Base-by-base conservation (phyloP, 2,113 vertebrate species). In the Oceanodroma tethys region DNA sequence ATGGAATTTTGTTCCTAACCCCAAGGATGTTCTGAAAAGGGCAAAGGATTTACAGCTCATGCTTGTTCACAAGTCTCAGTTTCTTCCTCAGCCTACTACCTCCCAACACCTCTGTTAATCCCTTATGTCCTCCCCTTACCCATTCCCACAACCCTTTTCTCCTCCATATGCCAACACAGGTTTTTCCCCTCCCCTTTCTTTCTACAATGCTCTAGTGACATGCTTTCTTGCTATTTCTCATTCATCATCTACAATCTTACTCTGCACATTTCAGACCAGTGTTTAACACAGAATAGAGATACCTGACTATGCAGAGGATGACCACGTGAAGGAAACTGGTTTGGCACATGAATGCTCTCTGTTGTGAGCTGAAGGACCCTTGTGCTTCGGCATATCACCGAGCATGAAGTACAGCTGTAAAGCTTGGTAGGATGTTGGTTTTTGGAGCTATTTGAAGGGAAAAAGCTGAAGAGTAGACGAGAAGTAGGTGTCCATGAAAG, bases 291-390 rank as follows among this genome's bases (percentile, higher is more conserved):
- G 20, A 45, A 27, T 2, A 5, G 32, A 88, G 56, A 58, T 19
- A 38, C 9, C 23, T 0, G 0, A 6, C 42, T 29, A 11, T 0
- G 7, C 27, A 36, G 40, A 56, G 27, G 20, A 42, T 42, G 60
- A 30, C 21, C 5, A 1, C 4, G 1, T 29, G 55, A 88, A 82
- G 56, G 63, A 30, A n/a, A 32, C 8, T n/a, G 32, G 30, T 50
- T 63, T 50, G 63, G 55, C 26, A 70, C 30, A 6, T 13, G 10
- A 43, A 43, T 11, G 26, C 13, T n/a, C 18, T 63, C n/a, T 0
- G 0, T 7, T 48, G 55, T 4, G 32, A 68, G 30, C 1, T 50
- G 32, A 68, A 62, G n/a, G 55, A 63, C 32, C 26, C 15, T 29
- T 7, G 22, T 58, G 19, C 47, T 20, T 40, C 20, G n/a, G 40